Conservation (phyloP, 1,140 invertebrate species). For the Aphaenogaster ashmeadi region DNA sequence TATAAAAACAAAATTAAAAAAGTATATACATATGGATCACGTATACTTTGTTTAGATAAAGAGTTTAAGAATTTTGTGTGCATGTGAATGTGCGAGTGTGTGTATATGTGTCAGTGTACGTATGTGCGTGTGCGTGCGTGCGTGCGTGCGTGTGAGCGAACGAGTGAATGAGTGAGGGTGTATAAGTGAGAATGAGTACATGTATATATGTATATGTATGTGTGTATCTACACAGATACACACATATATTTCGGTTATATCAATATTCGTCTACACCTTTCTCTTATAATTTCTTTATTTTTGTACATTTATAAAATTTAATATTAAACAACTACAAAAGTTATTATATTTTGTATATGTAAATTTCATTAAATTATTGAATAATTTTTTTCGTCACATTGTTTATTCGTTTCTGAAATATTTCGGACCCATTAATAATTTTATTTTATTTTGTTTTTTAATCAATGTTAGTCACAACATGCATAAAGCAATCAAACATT, state of each 20-base stretch:
- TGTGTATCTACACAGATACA: background rate
- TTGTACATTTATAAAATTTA: slow-evolving; percentile 7
- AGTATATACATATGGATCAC: slow-evolving; percentile 18
- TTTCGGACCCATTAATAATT: background rate
- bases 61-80: background rate
- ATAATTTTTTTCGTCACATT: background rate
- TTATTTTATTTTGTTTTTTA: slow-evolving; percentile 2
- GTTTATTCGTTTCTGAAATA: background rate
- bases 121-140: background rate
- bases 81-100: background rate
- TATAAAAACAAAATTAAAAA: slow-evolving; percentile 28
- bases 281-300: background rate
- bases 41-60: background rate
- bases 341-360: background rate
- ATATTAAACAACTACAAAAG: background rate
- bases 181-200: background rate
- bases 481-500: slow-evolving; percentile 50
- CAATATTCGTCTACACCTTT: background rate
- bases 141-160: background rate
- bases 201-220: background rate
- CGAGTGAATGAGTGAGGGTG: background rate
- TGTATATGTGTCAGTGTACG: background rate
- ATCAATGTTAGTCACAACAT: slow-evolving; percentile 49
- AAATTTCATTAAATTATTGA: background rate
- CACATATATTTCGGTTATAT: slow-evolving; percentile 2